phyloP scores from a whole-genome alignment of 2,888 invertebrate genomes.

The Brenthis ino region DNA sequence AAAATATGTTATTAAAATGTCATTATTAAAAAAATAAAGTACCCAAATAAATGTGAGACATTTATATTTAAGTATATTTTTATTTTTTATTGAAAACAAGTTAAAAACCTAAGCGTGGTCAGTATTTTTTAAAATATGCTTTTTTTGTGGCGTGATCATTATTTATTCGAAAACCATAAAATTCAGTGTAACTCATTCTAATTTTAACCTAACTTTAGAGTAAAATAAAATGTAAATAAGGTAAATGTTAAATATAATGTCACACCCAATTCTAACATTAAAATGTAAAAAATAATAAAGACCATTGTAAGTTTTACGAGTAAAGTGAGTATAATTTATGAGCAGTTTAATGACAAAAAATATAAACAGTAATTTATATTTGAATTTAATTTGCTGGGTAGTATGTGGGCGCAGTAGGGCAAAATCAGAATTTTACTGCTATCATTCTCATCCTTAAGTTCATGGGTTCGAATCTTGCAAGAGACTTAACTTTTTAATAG shows the following conservation, averaged over 20 bases:
- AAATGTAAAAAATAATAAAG: slow-evolving; percentile 35
- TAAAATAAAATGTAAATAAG: slow-evolving; percentile 13
- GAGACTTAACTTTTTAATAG: no score
- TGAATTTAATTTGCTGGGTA: slow-evolving; percentile 38
- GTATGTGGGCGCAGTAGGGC: neutral
- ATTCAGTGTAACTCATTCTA: neutral
- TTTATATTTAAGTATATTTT: no score
- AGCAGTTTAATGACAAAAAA: slow-evolving; percentile 35
- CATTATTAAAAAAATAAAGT: no score
- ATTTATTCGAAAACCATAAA: neutral
- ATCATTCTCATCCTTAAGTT: no score
- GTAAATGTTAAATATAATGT: slow-evolving; percentile 24
- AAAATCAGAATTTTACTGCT: no score
- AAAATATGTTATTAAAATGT: neutral
- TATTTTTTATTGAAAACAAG: no score
- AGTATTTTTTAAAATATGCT: no score
- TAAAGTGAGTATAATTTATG: slow-evolving; percentile 40
- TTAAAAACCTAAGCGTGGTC: no score
- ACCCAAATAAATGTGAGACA: no score
- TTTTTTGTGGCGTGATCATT: neutral
- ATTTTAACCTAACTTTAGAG: neutral
- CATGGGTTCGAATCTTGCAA: no score
- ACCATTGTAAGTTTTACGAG: slow-evolving; percentile 36
- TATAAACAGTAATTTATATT: slow-evolving; percentile 36
- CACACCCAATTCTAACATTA: slow-evolving; percentile 32